Evolutionary conservation across 2,888 invertebrate genomes (phyloP), one percentile per base, ranked within the genome.

Genomic region (Antitype chi): DNA sequence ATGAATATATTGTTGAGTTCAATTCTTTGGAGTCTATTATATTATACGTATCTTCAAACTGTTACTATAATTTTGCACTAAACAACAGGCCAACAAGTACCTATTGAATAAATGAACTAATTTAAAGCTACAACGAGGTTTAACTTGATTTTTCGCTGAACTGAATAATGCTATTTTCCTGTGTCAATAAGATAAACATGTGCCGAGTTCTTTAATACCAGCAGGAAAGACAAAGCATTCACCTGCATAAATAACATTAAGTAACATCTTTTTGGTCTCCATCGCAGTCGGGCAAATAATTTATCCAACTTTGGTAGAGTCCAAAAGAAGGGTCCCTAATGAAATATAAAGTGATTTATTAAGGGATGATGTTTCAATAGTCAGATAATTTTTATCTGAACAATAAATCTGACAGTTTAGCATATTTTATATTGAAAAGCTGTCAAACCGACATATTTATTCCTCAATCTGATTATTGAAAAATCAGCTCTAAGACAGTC

Each of bases 141-240:
- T 53, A 28, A 70, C 63, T 25, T 53, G 0, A 32, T 43, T 77
- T 70, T 69, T 59, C 60, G 49, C 23, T 80, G 75, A 72, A 80
- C 13, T 49, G 32, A 32, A 72, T 32, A 84, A 78, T 71, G 75
- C 25, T 28, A 69, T 70, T 80, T 77, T 83, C 52, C 28, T 38
- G 28, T 15, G 43, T 38, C 66, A 77, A 62, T 68, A 62, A 78
- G 49, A 67, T 62, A 62, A 70, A 73, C 74, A 66, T 67, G 52
- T 55, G 70, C 55, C 15, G 63, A 83, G 76, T 83, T 70, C 55
- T 60, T 74, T 62, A 25, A 47, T 60, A 64, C 17, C n/a, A 32
- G 15, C 32, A 55, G 49, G 13, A 15, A 53, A 63, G 67, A 70
- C 66, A 69, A 72, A 55, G 28, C n/a, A 57, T 72, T 43, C 20